Conservation (phyloP, 1,140 invertebrate genomes). For the Aphaenogaster ashmeadi region DNA sequence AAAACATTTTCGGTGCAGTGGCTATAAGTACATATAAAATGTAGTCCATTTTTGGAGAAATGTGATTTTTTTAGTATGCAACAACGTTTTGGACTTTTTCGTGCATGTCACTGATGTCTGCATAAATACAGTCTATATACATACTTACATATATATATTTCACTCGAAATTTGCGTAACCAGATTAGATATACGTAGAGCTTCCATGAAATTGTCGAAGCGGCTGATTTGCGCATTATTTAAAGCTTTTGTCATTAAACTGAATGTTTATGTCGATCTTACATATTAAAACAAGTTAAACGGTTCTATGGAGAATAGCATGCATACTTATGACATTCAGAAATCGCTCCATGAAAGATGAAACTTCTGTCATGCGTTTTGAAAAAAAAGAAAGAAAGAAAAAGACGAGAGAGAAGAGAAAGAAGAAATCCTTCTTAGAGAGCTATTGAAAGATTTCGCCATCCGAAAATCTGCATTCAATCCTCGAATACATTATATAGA, state of each 20-base stretch:
- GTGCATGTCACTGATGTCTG: neutral
- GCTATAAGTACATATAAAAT: neutral
- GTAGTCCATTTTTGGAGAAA: neutral
- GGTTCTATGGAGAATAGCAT: neutral
- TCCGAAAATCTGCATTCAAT: neutral
- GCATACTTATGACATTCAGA: neutral
- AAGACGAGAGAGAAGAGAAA: neutral
- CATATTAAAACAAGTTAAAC: neutral
- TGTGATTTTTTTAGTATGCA: neutral
- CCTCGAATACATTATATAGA: neutral
- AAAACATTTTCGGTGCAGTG: neutral
- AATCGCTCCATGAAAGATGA: neutral
- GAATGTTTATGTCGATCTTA: slow-evolving; percentile 20
- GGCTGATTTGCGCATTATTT: slow-evolving; percentile 4
- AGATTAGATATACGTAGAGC: slow-evolving; percentile 35
- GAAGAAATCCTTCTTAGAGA: neutral
- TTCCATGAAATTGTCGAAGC: slow-evolving; percentile 33
- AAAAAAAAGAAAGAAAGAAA: neutral
- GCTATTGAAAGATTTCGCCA: neutral
- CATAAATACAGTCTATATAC: slow-evolving; percentile 32
- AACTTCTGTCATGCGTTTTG: neutral
- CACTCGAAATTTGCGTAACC: slow-evolving; percentile 40
- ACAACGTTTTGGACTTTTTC: neutral
- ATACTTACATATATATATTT: slow-evolving; percentile 12
- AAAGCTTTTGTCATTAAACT: slow-evolving; percentile 27